phyloP scores from a whole-genome alignment of 1,140 invertebrate species.

The Lethocerus indicus region DNA sequence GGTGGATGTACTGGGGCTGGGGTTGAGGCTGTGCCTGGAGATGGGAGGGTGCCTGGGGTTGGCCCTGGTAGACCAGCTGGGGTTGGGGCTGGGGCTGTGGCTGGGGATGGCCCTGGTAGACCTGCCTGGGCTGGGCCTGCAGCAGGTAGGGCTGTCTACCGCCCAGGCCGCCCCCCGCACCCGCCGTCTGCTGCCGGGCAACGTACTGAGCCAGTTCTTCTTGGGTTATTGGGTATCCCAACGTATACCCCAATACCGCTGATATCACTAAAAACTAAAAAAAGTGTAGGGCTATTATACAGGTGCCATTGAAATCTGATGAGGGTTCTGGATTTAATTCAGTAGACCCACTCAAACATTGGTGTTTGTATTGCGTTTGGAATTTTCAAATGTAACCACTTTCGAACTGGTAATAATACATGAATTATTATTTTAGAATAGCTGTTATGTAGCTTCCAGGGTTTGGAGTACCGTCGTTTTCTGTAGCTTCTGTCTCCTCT shows the following conservation, averaged over 20 bases:
- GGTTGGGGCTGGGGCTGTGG: slow-evolving; percentile 2
- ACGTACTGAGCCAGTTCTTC: slow-evolving; percentile 13
- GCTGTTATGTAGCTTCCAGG: too few species aligned
- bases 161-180: slow-evolving; percentile 1
- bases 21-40: slow-evolving; percentile 9
- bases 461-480: too few species aligned
- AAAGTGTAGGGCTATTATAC: not conserved
- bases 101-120: slow-evolving; percentile 9
- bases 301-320: not conserved
- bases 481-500: too few species aligned
- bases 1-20: slow-evolving; percentile 4
- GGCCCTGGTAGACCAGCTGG: slow-evolving; percentile 1
- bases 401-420: too few species aligned
- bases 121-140: slow-evolving; percentile 7
- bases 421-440: too few species aligned
- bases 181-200: slow-evolving; percentile 15
- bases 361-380: too few species aligned
- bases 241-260: not conserved
- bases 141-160: slow-evolving; percentile 7
- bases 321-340: too few species aligned
- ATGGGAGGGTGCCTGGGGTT: not conserved
- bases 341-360: too few species aligned
- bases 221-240: not conserved
- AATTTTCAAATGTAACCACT: too few species aligned
- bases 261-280: not conserved